Conservation (phyloP, 2,888 invertebrate species). For the Salpingus planirostris region DNA sequence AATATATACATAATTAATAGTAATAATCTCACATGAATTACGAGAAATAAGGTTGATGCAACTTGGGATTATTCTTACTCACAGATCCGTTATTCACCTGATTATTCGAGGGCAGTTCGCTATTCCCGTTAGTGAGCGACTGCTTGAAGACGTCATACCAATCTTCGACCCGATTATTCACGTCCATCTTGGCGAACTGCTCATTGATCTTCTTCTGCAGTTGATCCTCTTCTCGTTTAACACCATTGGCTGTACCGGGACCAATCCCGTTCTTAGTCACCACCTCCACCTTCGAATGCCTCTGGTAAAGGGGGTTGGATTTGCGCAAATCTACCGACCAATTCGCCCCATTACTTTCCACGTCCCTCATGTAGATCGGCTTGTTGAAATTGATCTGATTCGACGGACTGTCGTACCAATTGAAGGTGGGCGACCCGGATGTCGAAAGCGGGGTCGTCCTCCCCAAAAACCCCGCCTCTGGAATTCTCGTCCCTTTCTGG, state of each 20-base stretch:
- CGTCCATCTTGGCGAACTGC: conserved; percentile 33
- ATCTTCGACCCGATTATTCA: conserved; percentile 24
- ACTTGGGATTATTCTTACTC: no score
- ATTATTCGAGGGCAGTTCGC: no score
- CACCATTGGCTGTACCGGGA: no score
- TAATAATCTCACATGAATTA: no score
- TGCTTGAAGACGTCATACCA: conserved; percentile 31
- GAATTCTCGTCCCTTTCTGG: conserved; percentile 25
- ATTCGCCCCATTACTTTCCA: conserved; percentile 14
- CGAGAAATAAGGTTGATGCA: no score
- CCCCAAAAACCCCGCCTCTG: conserved; percentile 24
- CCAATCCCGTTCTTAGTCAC: conserved; percentile 1
- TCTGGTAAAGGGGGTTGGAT: conserved; percentile 45
- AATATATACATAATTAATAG: no score
- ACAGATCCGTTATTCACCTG: no score
- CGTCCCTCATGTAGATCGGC: conserved; percentile 34
- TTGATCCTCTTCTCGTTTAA: conserved; percentile 20
- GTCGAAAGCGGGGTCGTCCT: conserved; percentile 20
- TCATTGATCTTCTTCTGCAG: conserved; percentile 34
- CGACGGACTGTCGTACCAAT: conserved; percentile 34
- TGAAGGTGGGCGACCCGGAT: conserved; percentile 31
- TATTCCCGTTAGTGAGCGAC: conserved; percentile 32
- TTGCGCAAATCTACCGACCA: conserved; percentile 13
- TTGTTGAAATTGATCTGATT: conserved; percentile 36
- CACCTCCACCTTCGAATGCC: conserved; percentile 6